phyloP scores from a whole-genome alignment of 37 sponge, comb jelly and placozoan species.

The Halichondria panicea region DNA sequence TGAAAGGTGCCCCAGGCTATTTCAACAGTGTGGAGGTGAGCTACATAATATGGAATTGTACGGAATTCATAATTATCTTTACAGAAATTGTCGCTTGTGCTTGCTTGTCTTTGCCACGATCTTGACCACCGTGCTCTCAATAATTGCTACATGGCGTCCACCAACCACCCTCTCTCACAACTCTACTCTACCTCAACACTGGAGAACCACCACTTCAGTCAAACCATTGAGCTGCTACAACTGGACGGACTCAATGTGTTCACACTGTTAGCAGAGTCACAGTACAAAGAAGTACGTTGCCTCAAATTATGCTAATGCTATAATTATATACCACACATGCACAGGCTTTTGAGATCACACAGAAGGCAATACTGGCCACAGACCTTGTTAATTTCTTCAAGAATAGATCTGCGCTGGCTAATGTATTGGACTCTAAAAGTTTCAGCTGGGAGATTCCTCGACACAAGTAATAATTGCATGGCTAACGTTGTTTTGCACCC shows the following conservation, averaged over 20 bases:
- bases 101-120: constrained; percentile 68
- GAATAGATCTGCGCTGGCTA: constrained; percentile 20
- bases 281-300: constrained; percentile 50
- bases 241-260: constrained; percentile 55
- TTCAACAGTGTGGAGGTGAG: constrained; percentile 64
- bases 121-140: constrained; percentile 74
- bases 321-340: neutral
- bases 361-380: constrained; percentile 65
- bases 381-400: constrained; percentile 51
- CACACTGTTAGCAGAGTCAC: neutral
- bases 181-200: constrained; percentile 63
- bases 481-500: neutral
- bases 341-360: constrained; percentile 44
- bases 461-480: constrained; percentile 28
- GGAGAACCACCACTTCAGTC: constrained; percentile 76
- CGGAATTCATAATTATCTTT: neutral
- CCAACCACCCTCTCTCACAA: constrained; percentile 41
- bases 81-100: constrained; percentile 53
- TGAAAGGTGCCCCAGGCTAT: constrained; percentile 13
- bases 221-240: constrained; percentile 38
- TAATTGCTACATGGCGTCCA: constrained; percentile 49
- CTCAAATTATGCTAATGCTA: neutral
- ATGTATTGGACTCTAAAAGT: constrained; percentile 9
- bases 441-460: constrained; percentile 19
- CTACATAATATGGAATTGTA: too few relatives aligned